Evolutionary conservation across 2,888 invertebrate genomes (phyloP), one percentile per base, ranked within the genome.

Genomic region (Hirtodrosophila alboralis): DNA sequence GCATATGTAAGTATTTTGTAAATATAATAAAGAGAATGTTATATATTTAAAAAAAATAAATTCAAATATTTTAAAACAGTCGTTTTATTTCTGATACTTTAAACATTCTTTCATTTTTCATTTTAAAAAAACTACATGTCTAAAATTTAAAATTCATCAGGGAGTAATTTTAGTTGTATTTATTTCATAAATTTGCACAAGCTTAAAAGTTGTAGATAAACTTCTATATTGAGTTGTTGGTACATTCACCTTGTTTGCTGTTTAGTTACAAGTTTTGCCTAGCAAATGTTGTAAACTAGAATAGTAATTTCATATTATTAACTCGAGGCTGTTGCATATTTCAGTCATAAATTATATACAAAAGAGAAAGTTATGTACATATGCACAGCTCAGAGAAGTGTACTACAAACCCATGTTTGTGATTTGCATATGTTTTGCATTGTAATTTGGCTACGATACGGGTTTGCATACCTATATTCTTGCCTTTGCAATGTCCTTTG

Each of bases 391-490:
- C 49, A 36, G 10, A 16, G 16, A 33, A 40, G 45, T 33, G 40
- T 38, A 70, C 36, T 58, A 27, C 40, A 60, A 54, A 64, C 59
- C 60, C 59, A 64, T 64, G 49, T 38, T 31, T 34, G 27, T 48
- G 53, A 72, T 75, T 75, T 72, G 75, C 72, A 72, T 72, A 56
- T 48, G 65, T 38, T 75, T 65, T 53, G 73, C 67, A 69, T 66
- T 37, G 67, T 28, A 61, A 72, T 66, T 36, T 53, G 56, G 18
- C 8, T 36, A 27, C 37, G 18, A 44, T 18, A 28, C 27, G 10
- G 10, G 21, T 28, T 44, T n/a, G 33, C 28, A 37, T 23, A 23
- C 10, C n/a, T 8, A 18, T 14, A 14, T 1, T 23, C 14, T 10
- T 23, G 23, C 8, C 23, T n/a, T n/a, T n/a, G 23, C 31, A 18